Evolutionary conservation across 2,113 vertebrate genomes (phyloP), one percentile per base, ranked within the genome.

Genomic region (Pyrgilauda ruficollis): DNA sequence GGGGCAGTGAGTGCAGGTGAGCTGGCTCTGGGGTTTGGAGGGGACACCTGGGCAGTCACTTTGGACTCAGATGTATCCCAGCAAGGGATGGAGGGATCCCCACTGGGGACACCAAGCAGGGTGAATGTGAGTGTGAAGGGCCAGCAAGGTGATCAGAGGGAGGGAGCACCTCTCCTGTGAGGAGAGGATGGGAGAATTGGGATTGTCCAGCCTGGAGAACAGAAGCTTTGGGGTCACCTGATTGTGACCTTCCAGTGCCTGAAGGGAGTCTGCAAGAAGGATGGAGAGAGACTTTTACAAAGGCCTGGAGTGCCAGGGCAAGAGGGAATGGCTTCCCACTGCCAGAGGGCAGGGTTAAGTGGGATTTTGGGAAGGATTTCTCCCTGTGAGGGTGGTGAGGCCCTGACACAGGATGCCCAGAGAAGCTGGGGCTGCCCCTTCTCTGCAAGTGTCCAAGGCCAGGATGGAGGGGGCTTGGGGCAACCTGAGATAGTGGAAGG

Each of bases 21-120:
- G 49, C 17, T 85, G 89, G 5, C 33, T 30, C 37, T 59, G 44
- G 17, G 37, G 18, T 59, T 43, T 28, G 12, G 75, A 70, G 44
- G 11, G 8, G 72, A 8, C 41, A 2, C 52, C 13, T 18, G 21
- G 28, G 55, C 2, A 1, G 56, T 20, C 24, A 1, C 27, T 82
- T 61, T 13, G 70, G 41, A 5, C 61, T 31, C 0, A 0, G 14
- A 4, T 2, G 0, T 21, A 7, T 70, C 55, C n/a, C 31, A 8
- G 61, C 30, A 9, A 20, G 43, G 64, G 20, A 0, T 17, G n/a
- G 6, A 2, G 63, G 72, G 46, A 31, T 46, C 50, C 56, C 22
- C 2, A 27, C 0, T 27, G 33, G 20, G 59, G 59, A 50, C 6
- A 3, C 22, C 22, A 17, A 22, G 35, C 19, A 69, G 18, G 35